phyloP scores from a whole-genome alignment of 2,888 invertebrate species.

The Dichetophora obliterata region DNA sequence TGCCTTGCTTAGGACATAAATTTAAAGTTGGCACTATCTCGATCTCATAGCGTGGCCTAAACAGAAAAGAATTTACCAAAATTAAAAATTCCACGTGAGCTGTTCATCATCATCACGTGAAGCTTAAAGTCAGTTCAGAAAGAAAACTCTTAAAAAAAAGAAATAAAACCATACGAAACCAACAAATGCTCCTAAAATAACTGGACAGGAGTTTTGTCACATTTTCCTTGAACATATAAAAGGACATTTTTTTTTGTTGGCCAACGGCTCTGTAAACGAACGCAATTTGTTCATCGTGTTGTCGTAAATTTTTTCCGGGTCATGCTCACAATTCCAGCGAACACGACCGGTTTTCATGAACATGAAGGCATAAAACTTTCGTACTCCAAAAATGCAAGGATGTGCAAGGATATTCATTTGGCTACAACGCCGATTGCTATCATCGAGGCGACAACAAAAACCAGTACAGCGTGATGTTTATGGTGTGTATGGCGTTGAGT shows the following conservation, averaged over 20 bases:
- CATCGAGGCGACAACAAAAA: slow-evolving; percentile 29
- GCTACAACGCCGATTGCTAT: slow-evolving; percentile 34
- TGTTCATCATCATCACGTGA: slow-evolving; percentile 22
- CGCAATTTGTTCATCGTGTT: slow-evolving; percentile 47
- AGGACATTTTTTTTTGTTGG: not conserved
- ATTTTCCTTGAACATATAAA: not conserved
- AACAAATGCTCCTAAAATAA: slow-evolving; percentile 19
- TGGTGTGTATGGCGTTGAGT: not conserved
- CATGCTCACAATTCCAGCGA: slow-evolving; percentile 45
- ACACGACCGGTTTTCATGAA: slow-evolving; percentile 36
- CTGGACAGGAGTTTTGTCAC: slow-evolving; percentile 14
- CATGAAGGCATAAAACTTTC: slow-evolving; percentile 41
- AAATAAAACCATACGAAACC: not conserved
- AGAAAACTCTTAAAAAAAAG: not conserved
- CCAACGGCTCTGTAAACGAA: slow-evolving; percentile 13
- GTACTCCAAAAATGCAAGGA: slow-evolving; percentile 20
- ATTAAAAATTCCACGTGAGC: slow-evolving; percentile 25
- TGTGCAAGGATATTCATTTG: slow-evolving; percentile 27
- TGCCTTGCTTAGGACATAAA: too few species aligned
- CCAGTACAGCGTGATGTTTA: slow-evolving; percentile 7
- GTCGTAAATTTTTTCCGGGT: slow-evolving; percentile 42
- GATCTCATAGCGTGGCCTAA: not conserved
- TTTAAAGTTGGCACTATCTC: too few species aligned
- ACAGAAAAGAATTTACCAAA: not conserved
- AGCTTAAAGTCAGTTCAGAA: not conserved